These are phyloP conservation scores for Hippocampus guttulatus DNA, from an alignment of 2,113 vertebrate genomes.

Conservation along the genomic window DNA sequence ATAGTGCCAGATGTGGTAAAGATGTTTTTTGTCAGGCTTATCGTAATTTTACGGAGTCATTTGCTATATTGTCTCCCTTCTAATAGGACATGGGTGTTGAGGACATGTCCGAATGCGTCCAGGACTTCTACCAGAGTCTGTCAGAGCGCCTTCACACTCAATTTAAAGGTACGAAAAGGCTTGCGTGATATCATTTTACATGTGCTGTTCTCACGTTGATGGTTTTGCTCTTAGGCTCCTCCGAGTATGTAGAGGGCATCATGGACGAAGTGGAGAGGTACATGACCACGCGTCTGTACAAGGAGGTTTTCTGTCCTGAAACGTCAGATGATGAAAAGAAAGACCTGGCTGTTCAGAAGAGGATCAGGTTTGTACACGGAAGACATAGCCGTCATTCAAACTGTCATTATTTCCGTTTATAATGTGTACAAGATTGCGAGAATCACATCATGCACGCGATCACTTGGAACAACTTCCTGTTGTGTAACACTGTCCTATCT, in stretches of 20 bases:
- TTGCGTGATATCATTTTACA: background rate
- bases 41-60: background rate
- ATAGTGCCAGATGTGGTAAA: background rate
- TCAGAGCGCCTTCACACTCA: conserved; percentile 85
- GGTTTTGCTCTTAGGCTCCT: conserved; percentile 68
- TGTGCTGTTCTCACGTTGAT: background rate
- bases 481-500: background rate
- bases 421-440: background rate
- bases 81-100: conserved; percentile 78
- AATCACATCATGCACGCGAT: background rate
- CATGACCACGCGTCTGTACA: conserved; percentile 91
- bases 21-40: background rate
- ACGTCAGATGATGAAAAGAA: conserved; percentile 95
- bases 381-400: background rate
- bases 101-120: conserved; percentile 88
- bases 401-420: background rate
- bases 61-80: background rate
- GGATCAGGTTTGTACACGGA: conserved; percentile 80
- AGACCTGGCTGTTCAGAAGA: conserved; percentile 87
- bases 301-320: conserved; percentile 92
- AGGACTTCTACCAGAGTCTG: conserved; percentile 95
- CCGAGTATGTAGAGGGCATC: conserved; percentile 83
- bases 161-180: conserved; percentile 81
- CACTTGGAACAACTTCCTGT: background rate
- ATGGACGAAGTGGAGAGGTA: conserved; percentile 97